Evolutionary conservation across 2,797 vertebrate genomes (phyloP).

Genomic region (Ciconia nigra): DNA sequence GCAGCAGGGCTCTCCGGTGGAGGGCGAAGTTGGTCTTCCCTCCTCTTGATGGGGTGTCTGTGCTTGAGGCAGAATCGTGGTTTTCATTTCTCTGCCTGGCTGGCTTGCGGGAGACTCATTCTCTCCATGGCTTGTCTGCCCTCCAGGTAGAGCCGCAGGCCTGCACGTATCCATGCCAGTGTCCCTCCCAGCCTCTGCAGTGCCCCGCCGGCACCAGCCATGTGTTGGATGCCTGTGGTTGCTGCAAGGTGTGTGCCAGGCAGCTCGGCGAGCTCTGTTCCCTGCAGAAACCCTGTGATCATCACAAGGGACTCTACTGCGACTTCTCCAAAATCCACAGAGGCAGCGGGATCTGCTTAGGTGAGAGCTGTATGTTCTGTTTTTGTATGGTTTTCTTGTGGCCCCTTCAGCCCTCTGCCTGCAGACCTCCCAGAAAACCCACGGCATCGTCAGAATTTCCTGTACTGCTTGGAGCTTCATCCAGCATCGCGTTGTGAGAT

Average conservation of each 20-base stretch:
- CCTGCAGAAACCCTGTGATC: slow-evolving; percentile 76
- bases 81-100: neutral
- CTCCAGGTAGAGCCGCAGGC: slow-evolving; percentile 66
- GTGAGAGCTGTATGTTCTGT: slow-evolving; percentile 51
- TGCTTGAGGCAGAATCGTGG: neutral
- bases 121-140: neutral
- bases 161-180: slow-evolving; percentile 75
- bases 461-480: accelerated
- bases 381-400: neutral
- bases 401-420: neutral
- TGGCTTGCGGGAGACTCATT: neutral
- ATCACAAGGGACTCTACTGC: slow-evolving; percentile 81
- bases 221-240: slow-evolving; percentile 80
- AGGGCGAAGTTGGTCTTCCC: neutral
- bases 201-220: slow-evolving; percentile 78
- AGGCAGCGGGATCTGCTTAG: slow-evolving; percentile 77
- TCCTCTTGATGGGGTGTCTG: neutral
- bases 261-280: slow-evolving; percentile 77
- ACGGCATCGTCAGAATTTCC: neutral
- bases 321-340: slow-evolving; percentile 71
- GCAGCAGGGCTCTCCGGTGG: neutral
- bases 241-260: slow-evolving; percentile 81
- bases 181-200: slow-evolving; percentile 62
- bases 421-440: neutral
- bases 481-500: neutral